Evolutionary conservation across 2,888 invertebrate genomes (phyloP).

Genomic region (Drosophila tanythrix): DNA sequence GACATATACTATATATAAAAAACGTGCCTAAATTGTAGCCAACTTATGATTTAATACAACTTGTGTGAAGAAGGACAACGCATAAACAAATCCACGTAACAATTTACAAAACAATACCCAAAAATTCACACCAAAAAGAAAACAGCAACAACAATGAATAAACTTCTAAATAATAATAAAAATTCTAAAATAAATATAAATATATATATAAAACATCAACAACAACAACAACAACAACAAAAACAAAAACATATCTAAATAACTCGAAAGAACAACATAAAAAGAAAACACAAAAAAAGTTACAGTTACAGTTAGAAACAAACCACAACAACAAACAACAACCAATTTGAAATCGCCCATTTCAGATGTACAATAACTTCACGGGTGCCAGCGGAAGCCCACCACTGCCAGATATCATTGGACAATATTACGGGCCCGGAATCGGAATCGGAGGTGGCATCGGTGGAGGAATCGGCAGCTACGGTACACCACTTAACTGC

Average conservation of each 20-base stretch:
- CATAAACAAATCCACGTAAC: slow-evolving; percentile 40
- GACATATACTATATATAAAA: slow-evolving; percentile 28
- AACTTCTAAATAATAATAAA: slow-evolving; percentile 39
- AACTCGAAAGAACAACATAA: slow-evolving; percentile 22
- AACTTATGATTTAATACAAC: slow-evolving; percentile 62
- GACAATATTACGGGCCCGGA: slow-evolving; percentile 80
- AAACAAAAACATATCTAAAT: slow-evolving; percentile 36
- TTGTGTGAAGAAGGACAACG: slow-evolving; percentile 32
- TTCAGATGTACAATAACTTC: slow-evolving; percentile 85
- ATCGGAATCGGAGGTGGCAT: slow-evolving; percentile 15
- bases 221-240: slow-evolving; percentile 26
- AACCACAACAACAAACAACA: slow-evolving; percentile 52
- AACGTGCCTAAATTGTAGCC: slow-evolving; percentile 44
- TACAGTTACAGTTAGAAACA: slow-evolving; percentile 60
- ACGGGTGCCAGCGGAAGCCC: slow-evolving; percentile 83
- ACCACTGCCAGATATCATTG: slow-evolving; percentile 85
- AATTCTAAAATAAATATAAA: slow-evolving; percentile 24
- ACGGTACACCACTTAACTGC: slow-evolving; percentile 36
- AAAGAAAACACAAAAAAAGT: slow-evolving; percentile 51
- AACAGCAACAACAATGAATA: slow-evolving; percentile 32
- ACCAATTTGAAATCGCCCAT: slow-evolving; percentile 84
- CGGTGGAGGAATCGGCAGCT: slow-evolving; percentile 28
- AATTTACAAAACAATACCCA: slow-evolving; percentile 24
- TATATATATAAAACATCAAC: slow-evolving; percentile 16
- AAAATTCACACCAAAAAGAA: slow-evolving; percentile 15